Evolutionary conservation across 2,113 vertebrate genomes (phyloP).

Genomic region (Trochalopteron elliotii): DNA sequence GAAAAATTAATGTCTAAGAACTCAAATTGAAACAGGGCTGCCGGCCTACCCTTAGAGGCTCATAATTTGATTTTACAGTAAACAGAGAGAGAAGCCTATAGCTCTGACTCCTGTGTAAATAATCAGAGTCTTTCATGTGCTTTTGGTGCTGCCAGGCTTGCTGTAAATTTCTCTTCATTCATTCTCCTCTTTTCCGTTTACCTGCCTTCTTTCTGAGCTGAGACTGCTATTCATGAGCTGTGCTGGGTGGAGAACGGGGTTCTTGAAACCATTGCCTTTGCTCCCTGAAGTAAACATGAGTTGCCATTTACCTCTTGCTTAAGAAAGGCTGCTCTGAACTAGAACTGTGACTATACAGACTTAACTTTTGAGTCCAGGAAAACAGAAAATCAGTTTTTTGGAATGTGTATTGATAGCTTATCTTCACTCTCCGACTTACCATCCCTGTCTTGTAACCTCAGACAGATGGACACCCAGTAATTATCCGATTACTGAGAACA

Average conservation of each 20-base stretch:
- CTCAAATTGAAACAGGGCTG: background rate
- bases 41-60: background rate
- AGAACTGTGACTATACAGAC: background rate
- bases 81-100: background rate
- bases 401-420: slow-evolving; percentile 49
- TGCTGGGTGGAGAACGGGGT: slow-evolving; percentile 16
- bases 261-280: slow-evolving; percentile 13
- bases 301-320: slow-evolving; percentile 2
- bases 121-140: background rate
- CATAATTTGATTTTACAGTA: background rate
- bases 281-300: slow-evolving; percentile 1
- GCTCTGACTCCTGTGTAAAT: background rate
- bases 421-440: slow-evolving; percentile 45
- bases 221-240: slow-evolving; percentile 9
- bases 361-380: slow-evolving; percentile 11
- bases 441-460: slow-evolving; percentile 71
- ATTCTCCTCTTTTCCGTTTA: slow-evolving; percentile 49
- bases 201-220: slow-evolving; percentile 61
- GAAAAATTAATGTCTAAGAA: background rate
- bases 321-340: slow-evolving; percentile 32
- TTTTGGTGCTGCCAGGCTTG: slow-evolving; percentile 47
- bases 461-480: slow-evolving; percentile 94
- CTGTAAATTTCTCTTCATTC: background rate
- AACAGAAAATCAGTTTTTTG: slow-evolving; percentile 7
- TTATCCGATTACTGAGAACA: slow-evolving; percentile 95